Percentiles rank a stretch among this genome's conserved stretches.
Evolutionary conservation across 2,888 invertebrate genomes (phyloP).

Genomic region (Patella caerulea): DNA sequence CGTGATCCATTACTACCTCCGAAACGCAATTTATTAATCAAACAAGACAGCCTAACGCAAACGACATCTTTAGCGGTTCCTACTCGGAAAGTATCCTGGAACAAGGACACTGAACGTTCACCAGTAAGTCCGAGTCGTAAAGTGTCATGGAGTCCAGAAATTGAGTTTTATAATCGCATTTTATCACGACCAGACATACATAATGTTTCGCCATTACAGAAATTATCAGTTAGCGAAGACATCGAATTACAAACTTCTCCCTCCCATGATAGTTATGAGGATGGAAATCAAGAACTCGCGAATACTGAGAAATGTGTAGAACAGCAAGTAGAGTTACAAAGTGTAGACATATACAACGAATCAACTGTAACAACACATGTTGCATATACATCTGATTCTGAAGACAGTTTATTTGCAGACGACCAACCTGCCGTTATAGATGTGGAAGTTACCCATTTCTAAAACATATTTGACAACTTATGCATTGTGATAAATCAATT

Average conservation of each 20-base stretch:
- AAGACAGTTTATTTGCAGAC: background rate
- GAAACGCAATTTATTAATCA: constrained; percentile 4
- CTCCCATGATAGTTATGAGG: background rate
- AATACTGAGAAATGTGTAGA: background rate
- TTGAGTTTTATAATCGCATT: background rate
- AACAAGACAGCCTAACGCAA: constrained; percentile 1
- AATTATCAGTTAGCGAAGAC: background rate
- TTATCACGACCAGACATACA: background rate
- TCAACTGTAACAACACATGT: background rate
- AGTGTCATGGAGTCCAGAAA: constrained; percentile 2
- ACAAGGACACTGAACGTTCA: background rate
- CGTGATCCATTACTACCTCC: background rate
- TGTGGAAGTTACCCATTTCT: constrained; percentile 34
- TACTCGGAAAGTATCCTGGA: background rate
- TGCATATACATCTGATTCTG: background rate
- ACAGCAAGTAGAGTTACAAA: background rate
- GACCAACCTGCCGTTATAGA: constrained; percentile 37
- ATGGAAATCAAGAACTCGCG: background rate
- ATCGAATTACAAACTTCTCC: background rate
- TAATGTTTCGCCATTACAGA: background rate
- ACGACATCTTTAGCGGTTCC: background rate
- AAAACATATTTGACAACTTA: background rate
- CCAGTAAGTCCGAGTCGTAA: background rate
- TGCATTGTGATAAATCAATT: too few relatives aligned
- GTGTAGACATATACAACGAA: background rate